Conservation (phyloP, 2,888 invertebrate species). For the Keiferia lycopersicella region DNA sequence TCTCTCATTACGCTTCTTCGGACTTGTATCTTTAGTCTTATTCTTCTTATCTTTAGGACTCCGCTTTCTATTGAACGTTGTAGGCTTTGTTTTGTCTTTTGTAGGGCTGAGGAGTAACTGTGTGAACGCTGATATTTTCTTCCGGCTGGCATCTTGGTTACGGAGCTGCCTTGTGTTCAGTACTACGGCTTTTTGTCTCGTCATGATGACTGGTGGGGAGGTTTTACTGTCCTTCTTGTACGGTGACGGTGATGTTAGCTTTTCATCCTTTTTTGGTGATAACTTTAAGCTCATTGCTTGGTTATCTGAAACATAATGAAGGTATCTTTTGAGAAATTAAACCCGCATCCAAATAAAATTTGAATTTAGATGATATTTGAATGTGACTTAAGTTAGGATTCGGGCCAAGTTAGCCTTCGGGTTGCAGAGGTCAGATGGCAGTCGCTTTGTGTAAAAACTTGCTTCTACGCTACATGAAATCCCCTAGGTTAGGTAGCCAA, state of each 20-base stretch:
- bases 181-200: constrained; percentile 12
- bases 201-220: neutral
- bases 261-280: constrained; percentile 7
- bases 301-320: neutral
- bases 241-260: neutral
- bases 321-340: neutral
- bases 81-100: neutral
- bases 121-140: constrained; percentile 32
- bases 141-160: constrained; percentile 37
- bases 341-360: no score
- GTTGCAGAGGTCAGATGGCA: no score
- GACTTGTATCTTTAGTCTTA: neutral
- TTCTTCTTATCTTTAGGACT: neutral
- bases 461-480: no score
- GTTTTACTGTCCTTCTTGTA: neutral
- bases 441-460: no score
- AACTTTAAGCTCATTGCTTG: constrained; percentile 4
- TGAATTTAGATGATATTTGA: no score
- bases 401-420: no score
- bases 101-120: constrained; percentile 32
- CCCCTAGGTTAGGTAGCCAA: no score
- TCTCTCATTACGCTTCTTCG: neutral
- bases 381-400: no score
- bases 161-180: constrained; percentile 41
- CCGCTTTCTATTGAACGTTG: neutral